These are phyloP conservation scores for Lerema accius DNA, from an alignment of 1,140 invertebrate species.

Conservation along the genomic window DNA sequence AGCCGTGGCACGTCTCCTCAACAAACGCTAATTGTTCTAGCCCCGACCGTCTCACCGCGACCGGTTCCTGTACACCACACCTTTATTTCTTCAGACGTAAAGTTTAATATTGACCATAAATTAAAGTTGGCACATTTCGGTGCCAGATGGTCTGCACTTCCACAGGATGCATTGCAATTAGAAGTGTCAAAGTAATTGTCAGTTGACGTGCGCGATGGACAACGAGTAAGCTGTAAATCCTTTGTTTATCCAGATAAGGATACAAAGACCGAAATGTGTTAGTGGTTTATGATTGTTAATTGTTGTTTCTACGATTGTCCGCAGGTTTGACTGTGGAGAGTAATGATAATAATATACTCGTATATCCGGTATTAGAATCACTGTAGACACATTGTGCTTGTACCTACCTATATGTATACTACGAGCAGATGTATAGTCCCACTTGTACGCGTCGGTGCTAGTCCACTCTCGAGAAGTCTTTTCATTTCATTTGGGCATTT, in stretches of 20 bases:
- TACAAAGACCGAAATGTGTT: constrained; percentile 31
- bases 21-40: constrained; percentile 56
- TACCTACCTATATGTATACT: too few species aligned
- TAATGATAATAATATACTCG: background rate
- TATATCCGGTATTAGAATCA: background rate
- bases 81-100: constrained; percentile 21
- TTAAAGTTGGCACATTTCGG: constrained; percentile 34
- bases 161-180: constrained; percentile 51
- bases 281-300: constrained; percentile 21
- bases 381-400: too few species aligned
- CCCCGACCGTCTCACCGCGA: constrained; percentile 41
- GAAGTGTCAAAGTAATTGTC: constrained; percentile 61
- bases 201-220: constrained; percentile 48
- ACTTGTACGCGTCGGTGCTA: too few species aligned
- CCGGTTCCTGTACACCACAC: background rate
- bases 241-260: constrained; percentile 53
- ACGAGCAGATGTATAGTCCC: too few species aligned
- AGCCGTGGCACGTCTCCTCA: constrained; percentile 29
- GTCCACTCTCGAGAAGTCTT: too few species aligned
- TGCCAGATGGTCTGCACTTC: constrained; percentile 59
- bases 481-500: too few species aligned
- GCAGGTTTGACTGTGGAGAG: background rate
- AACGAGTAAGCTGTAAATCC: constrained; percentile 46
- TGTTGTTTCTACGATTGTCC: constrained; percentile 5
- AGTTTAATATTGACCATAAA: constrained; percentile 17